Evolutionary conservation across 2,797 vertebrate genomes (phyloP), one percentile per base, ranked within the genome.

Genomic region (Mormyrops attenuatus): DNA sequence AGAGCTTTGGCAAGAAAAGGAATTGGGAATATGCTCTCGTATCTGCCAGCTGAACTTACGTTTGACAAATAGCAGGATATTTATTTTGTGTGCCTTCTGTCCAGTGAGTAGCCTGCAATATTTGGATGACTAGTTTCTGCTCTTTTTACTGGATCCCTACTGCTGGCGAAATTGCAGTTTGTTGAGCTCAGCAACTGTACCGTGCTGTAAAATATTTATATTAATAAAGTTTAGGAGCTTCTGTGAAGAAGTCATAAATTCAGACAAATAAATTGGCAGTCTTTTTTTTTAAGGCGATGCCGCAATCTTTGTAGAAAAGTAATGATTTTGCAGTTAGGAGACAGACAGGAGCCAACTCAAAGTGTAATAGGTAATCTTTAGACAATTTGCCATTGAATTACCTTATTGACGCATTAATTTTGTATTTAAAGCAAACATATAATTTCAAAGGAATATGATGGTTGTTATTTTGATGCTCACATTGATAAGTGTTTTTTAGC

Each of bases 391-490:
- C 89, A 77, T 92, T 91, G 88, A 44, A 84, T 50, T 89, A 89
- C 86, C 90, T 89, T 90, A 91, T 88, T 85, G 89, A 90, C 89
- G 89, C 89, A 47, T 91, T 34, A 11, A 89, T 86, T 52, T 49
- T 49, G 30, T 49, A 55, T 60, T 57, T 13, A 84, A 88, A 44
- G 52, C 26, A 22, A 88, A 93, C 92, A 90, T 88, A 88, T 80
- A 93, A 92, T 93, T 80, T 92, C 88, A 87, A 87, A 90, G 89
- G 90, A 86, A 90, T 91, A 88, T 91, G 92, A 90, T 92, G 90
- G 92, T 94, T 93, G 92, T 92, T 93, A 91, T 93, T 90, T 89
- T 90, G 90, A 90, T 90, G 93, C 91, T 93, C 92, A 92, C 91
- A 90, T 89, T 55, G 55, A 91, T 90, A 90, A 34, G 88, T 91